Evolutionary conservation across 2,888 invertebrate species (phyloP), one percentile per base, ranked within the genome.

Genomic region (Lepidocyrtinus sp.): DNA sequence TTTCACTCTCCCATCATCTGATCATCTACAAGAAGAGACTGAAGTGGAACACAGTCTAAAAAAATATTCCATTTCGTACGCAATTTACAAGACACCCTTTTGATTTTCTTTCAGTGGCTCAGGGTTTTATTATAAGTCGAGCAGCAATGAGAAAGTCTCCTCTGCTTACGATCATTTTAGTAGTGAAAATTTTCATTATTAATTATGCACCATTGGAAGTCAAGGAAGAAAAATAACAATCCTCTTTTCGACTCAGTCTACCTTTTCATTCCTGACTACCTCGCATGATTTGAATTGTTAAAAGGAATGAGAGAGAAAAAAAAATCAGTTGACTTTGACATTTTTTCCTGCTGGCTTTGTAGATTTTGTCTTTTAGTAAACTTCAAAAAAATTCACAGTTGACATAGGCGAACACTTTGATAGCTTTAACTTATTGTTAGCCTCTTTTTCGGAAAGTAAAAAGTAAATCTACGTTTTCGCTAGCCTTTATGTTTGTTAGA

Each of bases 1-100:
- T 75, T 62, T 62, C 75, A 62, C 68, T 75, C 68, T 75, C 68
- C 46, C 68, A 68, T 68, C 68, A 1, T 27, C 25, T 9, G 26
- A 24, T 17, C 27, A 3, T 46, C 64, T 7, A 21, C 36, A 67
- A 36, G 15, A 26, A 67, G 19, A 26, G 26, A 7, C 36, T 36
- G 64, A 64, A 26, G 24, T 5, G 19, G 36, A 36, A 45, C 21
- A 46, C 19, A 55, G 68, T 45, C 36, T 5, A 36, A n/a, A 62
- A 68, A 75, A n/a, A n/a, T n/a, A 68, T 75, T 68, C 68, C 59
- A 45, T 62, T 36, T 36, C 12, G 36, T 36, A 36, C 12, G 36
- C 36, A n/a, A n/a, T n/a, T n/a, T n/a, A n/a, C n/a, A n/a, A n/a
- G n/a, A 68, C 67, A 67, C 36, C 36, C 69, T 27, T 63, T 69